Percentiles rank a stretch among this genome's conserved stretches.
phyloP scores from a whole-genome alignment of 2,113 vertebrate genomes.

The Alces alces region DNA sequence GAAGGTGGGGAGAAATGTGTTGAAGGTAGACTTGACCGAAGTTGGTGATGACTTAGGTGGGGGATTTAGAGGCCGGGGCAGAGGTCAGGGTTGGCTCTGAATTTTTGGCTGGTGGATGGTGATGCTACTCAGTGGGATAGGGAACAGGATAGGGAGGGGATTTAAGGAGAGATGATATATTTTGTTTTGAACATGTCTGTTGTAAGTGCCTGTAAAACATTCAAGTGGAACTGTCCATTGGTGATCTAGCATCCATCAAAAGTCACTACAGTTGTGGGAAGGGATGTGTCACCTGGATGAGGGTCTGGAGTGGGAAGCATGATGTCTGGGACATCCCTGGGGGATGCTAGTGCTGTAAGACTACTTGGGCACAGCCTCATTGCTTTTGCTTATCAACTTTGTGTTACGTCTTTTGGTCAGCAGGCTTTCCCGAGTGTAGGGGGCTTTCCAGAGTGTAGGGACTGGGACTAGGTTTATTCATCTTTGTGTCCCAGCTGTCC shows the following conservation, averaged over 20 bases:
- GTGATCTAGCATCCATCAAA: neutral
- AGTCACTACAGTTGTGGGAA: neutral
- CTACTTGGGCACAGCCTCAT: neutral
- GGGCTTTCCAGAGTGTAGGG: neutral
- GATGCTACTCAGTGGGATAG: neutral
- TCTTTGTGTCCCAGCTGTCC: neutral
- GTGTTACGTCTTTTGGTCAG: neutral
- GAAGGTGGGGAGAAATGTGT: neutral
- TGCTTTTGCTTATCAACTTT: neutral
- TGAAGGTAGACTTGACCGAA: neutral
- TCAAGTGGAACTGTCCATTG: neutral
- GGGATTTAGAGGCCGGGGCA: neutral
- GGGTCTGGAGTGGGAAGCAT: neutral
- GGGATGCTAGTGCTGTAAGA: too few species aligned
- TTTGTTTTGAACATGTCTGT: neutral
- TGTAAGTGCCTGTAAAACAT: neutral
- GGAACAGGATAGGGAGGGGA: neutral
- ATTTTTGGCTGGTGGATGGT: neutral
- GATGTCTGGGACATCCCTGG: neutral
- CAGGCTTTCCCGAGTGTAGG: neutral
- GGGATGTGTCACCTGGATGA: neutral
- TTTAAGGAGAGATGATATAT: neutral
- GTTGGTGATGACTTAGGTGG: neutral
- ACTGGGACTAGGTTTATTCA: neutral
- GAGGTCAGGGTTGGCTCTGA: neutral